These are phyloP conservation scores for Rhimphoctona megacephalus DNA, from an alignment of 2,888 invertebrate genomes.

Conservation along the genomic window DNA sequence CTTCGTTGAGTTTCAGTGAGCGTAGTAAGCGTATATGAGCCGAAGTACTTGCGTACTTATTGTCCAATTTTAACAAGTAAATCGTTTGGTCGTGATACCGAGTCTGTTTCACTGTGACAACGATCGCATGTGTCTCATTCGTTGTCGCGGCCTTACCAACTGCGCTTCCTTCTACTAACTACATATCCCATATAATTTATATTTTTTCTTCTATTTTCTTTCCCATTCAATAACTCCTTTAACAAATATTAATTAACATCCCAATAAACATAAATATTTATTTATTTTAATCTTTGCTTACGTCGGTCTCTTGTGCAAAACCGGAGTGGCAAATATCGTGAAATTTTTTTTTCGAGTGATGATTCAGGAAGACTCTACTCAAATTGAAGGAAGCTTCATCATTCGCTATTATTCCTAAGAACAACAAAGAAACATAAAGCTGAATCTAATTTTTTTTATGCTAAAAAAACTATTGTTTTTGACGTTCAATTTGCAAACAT, in stretches of 20 bases:
- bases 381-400: background rate
- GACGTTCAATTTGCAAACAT: background rate
- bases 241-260: background rate
- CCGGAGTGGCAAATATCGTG: background rate
- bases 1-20: slow-evolving; percentile 71
- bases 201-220: background rate
- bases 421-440: background rate
- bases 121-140: slow-evolving; percentile 65
- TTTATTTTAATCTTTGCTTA: background rate
- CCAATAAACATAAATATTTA: background rate
- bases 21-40: slow-evolving; percentile 63
- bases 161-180: slow-evolving; percentile 30
- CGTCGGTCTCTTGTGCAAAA: background rate
- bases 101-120: slow-evolving; percentile 59
- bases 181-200: background rate
- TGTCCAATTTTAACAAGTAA: slow-evolving; percentile 80
- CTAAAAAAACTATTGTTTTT: background rate
- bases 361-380: too few species aligned
- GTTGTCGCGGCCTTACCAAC: slow-evolving; percentile 58
- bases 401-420: background rate
- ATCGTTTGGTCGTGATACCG: slow-evolving; percentile 78
- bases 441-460: background rate
- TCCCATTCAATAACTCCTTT: background rate
- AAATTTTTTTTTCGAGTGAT: background rate
- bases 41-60: slow-evolving; percentile 78